Evolutionary conservation across 2,113 vertebrate species (phyloP), one percentile per base, ranked within the genome.

Genomic region (Nannospalax galili): DNA sequence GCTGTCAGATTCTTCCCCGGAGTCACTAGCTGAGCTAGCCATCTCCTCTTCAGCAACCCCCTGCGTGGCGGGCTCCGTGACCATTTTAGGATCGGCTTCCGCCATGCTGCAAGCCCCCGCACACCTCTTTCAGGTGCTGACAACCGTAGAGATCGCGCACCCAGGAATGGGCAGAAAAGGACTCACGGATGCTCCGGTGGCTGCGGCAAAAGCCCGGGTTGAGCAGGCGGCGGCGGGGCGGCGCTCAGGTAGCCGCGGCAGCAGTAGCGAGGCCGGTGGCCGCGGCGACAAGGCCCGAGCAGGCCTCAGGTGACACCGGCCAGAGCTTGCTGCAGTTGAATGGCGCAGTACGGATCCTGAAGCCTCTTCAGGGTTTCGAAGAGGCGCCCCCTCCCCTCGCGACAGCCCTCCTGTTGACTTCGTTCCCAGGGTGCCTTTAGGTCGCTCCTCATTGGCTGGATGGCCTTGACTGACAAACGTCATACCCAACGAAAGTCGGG

Each of bases 1-100:
- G 84, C 92, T 84, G 81, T 93, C 96, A 92, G 94, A 95, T 24
- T 96, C 95, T 64, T 92, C 95, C 93, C 89, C 96, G 37, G 91
- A 92, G 93, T 96, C 94, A 77, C 78, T 88, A 74, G 95, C 19
- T 0, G 73, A 95, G 62, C 82, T 70, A 74, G 94, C 77, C 87
- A 84, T 81, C 85, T 77, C 72, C 86, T 92, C 91, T 96, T 97
- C 91, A 60, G 93, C 91, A 92, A 85, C 62, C 62, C 91, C 64
- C 24, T 69, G 56, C n/a, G 78, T 69, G 19, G 62, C 95, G 92
- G 95, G 56, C 65, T 92, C 95, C 30, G 22, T 92, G 56, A 96
- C 62, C 92, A 52, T 40, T 67, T 90, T 95, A 95, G 62, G 35
- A 95, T 85, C 67, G 5, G 88, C 77, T 88, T 96, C 96, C 88